Evolutionary conservation across 2,888 invertebrate genomes (phyloP), one percentile per base, ranked within the genome.

Genomic region (Papilio protenor): DNA sequence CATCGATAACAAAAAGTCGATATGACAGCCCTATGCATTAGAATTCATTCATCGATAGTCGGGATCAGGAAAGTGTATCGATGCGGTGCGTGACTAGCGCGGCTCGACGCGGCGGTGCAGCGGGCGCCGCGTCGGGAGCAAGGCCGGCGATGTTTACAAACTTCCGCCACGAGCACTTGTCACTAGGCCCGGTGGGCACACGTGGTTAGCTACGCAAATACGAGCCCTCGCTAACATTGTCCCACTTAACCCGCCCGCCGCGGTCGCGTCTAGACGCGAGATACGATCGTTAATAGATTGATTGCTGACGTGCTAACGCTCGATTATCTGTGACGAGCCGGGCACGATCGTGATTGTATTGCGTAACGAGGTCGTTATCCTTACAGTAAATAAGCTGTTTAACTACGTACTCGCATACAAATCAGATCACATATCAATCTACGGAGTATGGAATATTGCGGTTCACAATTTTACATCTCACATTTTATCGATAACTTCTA

Each of bases 111-210:
- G 82, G 82, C 79, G 66, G 40, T 88, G 89, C 89, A 82, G 84
- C 82, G 83, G 83, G 84, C 85, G 85, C 84, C 86, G 61, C 27
- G 61, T 61, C 88, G 88, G 93, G 92, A 91, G 89, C 93, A 91
- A 93, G 94, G 94, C 92, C 94, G 92, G 80, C 87, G 83, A 83
- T 94, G 94, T 94, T 94, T 94, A 94, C 94, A 92, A 93, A 93
- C 92, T 92, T 91, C 93, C 92, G 93, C 89, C 91, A 90, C 90
- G 89, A 88, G 86, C 87, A 86, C 91, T 92, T 92, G 92, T 93
- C 93, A 93, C 90, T 89, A 77, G 76, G 73, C 72, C 55, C 81
- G 79, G 79, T 81, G 82, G 83, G 83, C 83, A 91, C 93, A 92
- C 92, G 92, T 91, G 92, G 90, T 90, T 45, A 69, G 66, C 66